Percentiles rank a stretch among this genome's conserved stretches.
Conservation (phyloP, 1,140 invertebrate species). For the Triops longicaudatus region DNA sequence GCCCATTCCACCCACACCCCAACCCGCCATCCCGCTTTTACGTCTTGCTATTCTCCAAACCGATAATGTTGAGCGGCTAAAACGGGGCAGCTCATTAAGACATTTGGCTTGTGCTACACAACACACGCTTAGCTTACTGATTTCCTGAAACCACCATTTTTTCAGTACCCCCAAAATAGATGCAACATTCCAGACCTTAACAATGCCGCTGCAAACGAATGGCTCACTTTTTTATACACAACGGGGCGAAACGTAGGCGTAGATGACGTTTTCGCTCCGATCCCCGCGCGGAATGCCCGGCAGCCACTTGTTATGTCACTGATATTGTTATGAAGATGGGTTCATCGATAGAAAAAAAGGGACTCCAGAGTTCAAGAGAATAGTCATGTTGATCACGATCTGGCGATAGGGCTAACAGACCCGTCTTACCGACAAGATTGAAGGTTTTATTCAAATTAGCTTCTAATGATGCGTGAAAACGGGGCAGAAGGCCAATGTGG, state of each 20-base stretch:
- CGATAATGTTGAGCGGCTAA: conserved; percentile 11
- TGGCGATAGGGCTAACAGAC: neutral
- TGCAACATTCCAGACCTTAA: neutral
- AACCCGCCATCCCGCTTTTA: neutral
- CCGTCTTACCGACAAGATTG: neutral
- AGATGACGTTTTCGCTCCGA: neutral
- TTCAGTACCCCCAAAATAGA: neutral
- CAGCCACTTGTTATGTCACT: conserved; percentile 8
- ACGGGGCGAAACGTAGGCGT: too few relatives aligned
- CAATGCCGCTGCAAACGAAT: neutral
- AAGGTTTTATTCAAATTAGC: conserved; percentile 13
- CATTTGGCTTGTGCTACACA: conserved; percentile 11
- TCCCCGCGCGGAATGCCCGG: neutral
- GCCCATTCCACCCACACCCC: neutral
- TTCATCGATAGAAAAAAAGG: neutral
- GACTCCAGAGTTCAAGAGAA: neutral
- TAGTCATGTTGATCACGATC: neutral
- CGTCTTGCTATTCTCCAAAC: conserved; percentile 6
- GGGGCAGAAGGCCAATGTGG: neutral
- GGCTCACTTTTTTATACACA: neutral
- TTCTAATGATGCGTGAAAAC: conserved; percentile 8
- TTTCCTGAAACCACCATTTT: neutral
- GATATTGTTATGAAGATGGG: neutral
- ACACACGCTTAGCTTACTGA: neutral
- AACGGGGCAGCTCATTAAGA: conserved; percentile 6